Evolutionary conservation across 2,113 vertebrate genomes (phyloP), one percentile per base, ranked within the genome.

Genomic region (Otis tarda): DNA sequence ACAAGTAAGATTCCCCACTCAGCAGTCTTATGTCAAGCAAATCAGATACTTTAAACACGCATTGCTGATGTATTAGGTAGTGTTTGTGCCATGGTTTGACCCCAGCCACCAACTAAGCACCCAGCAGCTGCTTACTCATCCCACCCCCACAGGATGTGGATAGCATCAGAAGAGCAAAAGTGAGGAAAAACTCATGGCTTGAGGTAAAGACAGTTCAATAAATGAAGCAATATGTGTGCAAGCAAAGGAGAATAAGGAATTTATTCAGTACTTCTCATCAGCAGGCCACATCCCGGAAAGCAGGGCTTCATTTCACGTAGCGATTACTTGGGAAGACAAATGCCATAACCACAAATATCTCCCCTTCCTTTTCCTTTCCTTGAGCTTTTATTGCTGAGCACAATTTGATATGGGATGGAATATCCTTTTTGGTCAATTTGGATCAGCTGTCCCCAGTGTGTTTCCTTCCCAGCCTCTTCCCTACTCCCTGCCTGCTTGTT

Each of bases 71-170:
- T 27, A 8, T 50, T 87, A 21, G 35, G 14, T 73, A 31, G 37
- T 4, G 3, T 59, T 43, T 89, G 17, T 63, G 22, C 71, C 0
- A 0, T 73, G 37, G 15, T 65, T 91, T 89, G 59, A 89, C 19
- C 33, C 14, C 20, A 60, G 25, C 27, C 53, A 68, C 41, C 23
- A 81, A 12, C 76, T 50, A 17, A 60, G 60, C 33, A 37, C 30
- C 6, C 28, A 64, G 52, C 61, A 90, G 49, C 57, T 78, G 13
- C 61, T 76, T 0, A 0, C 20, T 92, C 10, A 47, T 14, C 14
- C 18, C 27, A 25, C 10, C 10, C 5, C 27, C 0, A 0, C 1
- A 6, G 41, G 12, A 21, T 33, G 6, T 15, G 10, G n/a, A 45
- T 21, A 64, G 10, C 10, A 10, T 61, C 24, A 39, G 23, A 77